Conservation (phyloP, 2,888 invertebrate species). For the Frankliniella fusca region DNA sequence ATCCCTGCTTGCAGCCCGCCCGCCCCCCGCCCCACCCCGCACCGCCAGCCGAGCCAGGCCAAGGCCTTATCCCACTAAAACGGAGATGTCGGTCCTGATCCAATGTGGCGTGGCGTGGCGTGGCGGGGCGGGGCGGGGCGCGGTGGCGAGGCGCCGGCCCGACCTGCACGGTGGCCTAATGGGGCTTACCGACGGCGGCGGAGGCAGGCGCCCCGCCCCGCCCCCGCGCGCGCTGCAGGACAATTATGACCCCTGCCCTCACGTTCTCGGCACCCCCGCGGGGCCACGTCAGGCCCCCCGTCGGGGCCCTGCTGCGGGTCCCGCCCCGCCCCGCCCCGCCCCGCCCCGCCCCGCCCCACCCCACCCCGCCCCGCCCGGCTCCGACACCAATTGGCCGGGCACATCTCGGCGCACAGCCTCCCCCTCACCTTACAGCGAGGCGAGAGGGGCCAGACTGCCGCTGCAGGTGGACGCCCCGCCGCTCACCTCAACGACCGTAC, state of each 20-base stretch:
- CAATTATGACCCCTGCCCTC: conserved; percentile 7
- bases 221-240: neutral
- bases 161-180: neutral
- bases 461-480: no score
- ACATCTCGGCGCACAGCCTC: no score
- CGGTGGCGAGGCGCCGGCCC: neutral
- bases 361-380: neutral
- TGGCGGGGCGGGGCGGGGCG: neutral
- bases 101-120: neutral
- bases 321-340: neutral
- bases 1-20: neutral
- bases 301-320: neutral
- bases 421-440: no score
- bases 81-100: neutral
- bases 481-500: no score
- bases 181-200: neutral
- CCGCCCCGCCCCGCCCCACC: neutral
- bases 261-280: neutral
- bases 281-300: neutral
- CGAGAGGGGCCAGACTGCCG: no score
- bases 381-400: neutral
- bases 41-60: no score
- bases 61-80: neutral
- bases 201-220: neutral
- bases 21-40: no score